Conservation (phyloP, 2,113 vertebrate species). For the Petaurus breviceps region DNA sequence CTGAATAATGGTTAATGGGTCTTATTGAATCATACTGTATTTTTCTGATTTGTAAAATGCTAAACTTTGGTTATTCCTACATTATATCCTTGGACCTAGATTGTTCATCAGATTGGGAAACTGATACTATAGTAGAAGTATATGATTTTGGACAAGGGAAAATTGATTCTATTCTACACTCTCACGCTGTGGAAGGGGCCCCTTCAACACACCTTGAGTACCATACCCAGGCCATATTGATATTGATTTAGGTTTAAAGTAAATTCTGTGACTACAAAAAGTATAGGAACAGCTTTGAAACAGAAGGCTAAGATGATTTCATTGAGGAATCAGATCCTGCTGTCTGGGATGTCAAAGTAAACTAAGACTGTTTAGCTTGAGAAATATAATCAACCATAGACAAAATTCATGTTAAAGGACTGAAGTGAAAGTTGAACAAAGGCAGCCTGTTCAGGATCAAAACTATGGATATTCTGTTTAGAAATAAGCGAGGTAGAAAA, state of each 20-base stretch:
- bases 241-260: not conserved
- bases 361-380: constrained; percentile 8
- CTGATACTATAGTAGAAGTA: not conserved
- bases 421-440: constrained; percentile 74
- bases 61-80: not conserved
- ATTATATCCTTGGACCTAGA: not conserved
- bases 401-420: not conserved
- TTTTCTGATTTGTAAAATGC: not conserved
- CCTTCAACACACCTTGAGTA: not conserved
- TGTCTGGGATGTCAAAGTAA: not conserved
- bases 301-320: not conserved
- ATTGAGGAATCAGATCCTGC: not conserved
- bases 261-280: not conserved
- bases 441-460: constrained; percentile 66
- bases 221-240: not conserved
- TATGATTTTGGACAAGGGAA: not conserved
- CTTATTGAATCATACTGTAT: not conserved
- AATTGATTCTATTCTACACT: not conserved
- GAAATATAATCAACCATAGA: not conserved
- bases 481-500: constrained; percentile 81
- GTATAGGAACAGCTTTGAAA: not conserved
- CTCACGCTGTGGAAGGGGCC: no score
- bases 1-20: not conserved
- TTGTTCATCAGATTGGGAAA: not conserved
- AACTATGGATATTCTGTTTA: constrained; percentile 78